Conservation (phyloP, 64 coral and sea anemone genomes). For the Pocillopora damicornis region DNA sequence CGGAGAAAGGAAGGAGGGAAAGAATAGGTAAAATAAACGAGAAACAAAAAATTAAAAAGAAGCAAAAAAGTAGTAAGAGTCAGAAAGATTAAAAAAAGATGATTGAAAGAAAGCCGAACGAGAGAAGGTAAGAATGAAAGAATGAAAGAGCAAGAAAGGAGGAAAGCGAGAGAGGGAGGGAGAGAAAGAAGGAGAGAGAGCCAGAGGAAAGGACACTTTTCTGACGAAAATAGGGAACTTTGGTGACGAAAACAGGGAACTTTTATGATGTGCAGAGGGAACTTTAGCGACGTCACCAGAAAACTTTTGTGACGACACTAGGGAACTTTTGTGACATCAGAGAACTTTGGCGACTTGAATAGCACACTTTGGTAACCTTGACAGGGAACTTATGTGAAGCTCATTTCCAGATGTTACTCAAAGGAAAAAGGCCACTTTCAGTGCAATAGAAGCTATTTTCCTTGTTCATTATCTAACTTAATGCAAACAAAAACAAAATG, state of each 20-base stretch:
- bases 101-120: background rate
- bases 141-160: no score
- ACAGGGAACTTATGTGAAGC: background rate
- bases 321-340: slow-evolving; percentile 5
- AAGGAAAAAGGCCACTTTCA: background rate
- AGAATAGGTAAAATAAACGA: no score
- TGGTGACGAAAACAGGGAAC: no score
- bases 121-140: background rate
- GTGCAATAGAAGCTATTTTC: no score
- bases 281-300: background rate
- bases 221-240: background rate
- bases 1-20: background rate
- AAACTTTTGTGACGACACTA: background rate
- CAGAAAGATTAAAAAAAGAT: no score
- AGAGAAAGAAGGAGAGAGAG: background rate
- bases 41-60: background rate
- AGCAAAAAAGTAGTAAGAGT: background rate
- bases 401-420: background rate
- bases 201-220: no score
- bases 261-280: background rate
- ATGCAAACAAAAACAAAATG: background rate
- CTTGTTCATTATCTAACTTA: background rate
- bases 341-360: no score
- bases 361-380: no score
- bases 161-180: background rate